phyloP scores from a whole-genome alignment of 2,888 invertebrate species.

The Melieria crassipennis region DNA sequence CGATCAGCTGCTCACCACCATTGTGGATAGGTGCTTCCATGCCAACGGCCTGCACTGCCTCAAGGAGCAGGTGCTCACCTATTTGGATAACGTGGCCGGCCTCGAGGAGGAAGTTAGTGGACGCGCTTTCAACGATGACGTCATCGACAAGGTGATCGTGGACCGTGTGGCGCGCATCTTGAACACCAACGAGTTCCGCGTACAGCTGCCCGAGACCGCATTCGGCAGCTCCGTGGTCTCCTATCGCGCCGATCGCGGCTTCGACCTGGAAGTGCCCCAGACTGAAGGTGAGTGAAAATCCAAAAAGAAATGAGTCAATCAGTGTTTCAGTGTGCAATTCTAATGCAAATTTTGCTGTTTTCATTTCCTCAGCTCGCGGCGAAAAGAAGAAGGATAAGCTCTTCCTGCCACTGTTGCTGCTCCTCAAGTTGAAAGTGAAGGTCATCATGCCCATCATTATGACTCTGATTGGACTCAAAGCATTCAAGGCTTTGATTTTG shows the following conservation, averaged over 20 bases:
- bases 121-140: constrained; percentile 71
- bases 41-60: constrained; percentile 77
- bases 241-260: constrained; percentile 74
- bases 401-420: constrained; percentile 79
- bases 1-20: constrained; percentile 76
- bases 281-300: constrained; percentile 55
- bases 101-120: constrained; percentile 70
- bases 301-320: not conserved
- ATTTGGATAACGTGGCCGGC: constrained; percentile 77
- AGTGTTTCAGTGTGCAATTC: not conserved
- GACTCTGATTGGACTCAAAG: constrained; percentile 81
- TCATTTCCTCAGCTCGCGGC: constrained; percentile 72
- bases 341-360: not conserved
- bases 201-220: constrained; percentile 77
- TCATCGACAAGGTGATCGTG: constrained; percentile 79
- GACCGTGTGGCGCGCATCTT: constrained; percentile 77
- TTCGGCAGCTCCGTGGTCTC: constrained; percentile 75
- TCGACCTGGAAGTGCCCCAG: constrained; percentile 72
- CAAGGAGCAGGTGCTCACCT: constrained; percentile 80
- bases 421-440: constrained; percentile 85
- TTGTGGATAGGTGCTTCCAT: constrained; percentile 78
- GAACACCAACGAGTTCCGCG: constrained; percentile 77
- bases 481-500: constrained; percentile 83
- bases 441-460: constrained; percentile 85
- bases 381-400: constrained; percentile 86